phyloP scores from a whole-genome alignment of 2,888 invertebrate species.

The Helleia helle region DNA sequence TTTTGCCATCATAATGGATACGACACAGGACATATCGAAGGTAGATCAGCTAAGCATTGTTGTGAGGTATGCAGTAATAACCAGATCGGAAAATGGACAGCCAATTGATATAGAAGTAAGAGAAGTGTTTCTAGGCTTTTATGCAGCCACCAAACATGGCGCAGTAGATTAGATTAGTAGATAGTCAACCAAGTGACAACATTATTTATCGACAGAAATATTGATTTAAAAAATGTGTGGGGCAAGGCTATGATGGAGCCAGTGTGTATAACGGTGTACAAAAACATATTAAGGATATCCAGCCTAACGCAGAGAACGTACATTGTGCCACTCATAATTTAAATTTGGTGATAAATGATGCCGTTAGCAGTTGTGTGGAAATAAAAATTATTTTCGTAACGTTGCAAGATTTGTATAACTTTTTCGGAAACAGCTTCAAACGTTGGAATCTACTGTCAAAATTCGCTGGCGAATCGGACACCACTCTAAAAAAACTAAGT shows the following conservation, averaged over 20 bases:
- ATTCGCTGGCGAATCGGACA: conserved; percentile 13
- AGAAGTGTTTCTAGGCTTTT: conserved; percentile 24
- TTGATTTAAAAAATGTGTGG: conserved; percentile 17
- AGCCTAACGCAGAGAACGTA: conserved; percentile 23
- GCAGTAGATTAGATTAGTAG: conserved; percentile 25
- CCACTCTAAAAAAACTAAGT: conserved; percentile 15
- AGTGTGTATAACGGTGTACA: conserved; percentile 24
- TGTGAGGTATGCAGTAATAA: conserved; percentile 24
- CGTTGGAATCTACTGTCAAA: conserved; percentile 14
- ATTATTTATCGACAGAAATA: conserved; percentile 14
- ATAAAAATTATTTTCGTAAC: conserved; percentile 17
- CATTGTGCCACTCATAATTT: conserved; percentile 22
- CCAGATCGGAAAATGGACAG: conserved; percentile 20
- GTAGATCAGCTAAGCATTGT: conserved; percentile 30
- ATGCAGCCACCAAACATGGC: conserved; percentile 21
- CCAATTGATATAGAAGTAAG: conserved; percentile 23
- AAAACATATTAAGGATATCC: conserved; percentile 24
- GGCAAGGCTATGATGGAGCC: conserved; percentile 29
- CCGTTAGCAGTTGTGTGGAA: conserved; percentile 15
- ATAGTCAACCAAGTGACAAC: conserved; percentile 23
- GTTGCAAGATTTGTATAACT: conserved; percentile 15
- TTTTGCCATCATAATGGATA: conserved; percentile 25
- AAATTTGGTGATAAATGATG: conserved; percentile 18
- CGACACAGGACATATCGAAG: conserved; percentile 28
- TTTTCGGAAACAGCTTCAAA: conserved; percentile 16